These are phyloP conservation scores for Macrobrachium nipponense DNA, from an alignment of 1,140 invertebrate species.

Conservation along the genomic window DNA sequence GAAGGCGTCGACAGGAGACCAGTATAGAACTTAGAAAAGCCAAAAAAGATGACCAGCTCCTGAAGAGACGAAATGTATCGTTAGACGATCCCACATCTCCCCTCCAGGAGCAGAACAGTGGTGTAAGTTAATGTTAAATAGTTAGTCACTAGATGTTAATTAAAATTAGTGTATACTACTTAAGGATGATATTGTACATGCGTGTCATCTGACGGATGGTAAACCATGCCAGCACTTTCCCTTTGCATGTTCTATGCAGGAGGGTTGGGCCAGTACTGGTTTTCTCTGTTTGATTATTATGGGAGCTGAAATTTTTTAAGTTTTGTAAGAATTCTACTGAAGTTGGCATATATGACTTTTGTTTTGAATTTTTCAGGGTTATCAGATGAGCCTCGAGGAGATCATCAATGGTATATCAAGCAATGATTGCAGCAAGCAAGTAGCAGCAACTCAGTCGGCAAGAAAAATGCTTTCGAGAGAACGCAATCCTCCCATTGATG, in stretches of 20 bases:
- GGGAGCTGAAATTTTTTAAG: neutral
- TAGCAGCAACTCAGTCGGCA: slow-evolving; percentile 80
- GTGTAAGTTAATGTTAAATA: slow-evolving; percentile 35
- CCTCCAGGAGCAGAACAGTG: slow-evolving; percentile 67
- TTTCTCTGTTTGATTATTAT: neutral
- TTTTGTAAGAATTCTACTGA: neutral
- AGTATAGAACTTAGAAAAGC: slow-evolving; percentile 92
- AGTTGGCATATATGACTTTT: neutral
- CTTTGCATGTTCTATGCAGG: neutral
- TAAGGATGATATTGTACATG: neutral
- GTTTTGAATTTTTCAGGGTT: slow-evolving; percentile 16
- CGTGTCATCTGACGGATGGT: neutral
- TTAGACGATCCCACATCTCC: slow-evolving; percentile 72
- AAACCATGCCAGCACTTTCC: too few species aligned
- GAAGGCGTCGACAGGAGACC: slow-evolving; percentile 87
- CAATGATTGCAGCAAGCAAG: slow-evolving; percentile 74
- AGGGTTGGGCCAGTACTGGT: neutral
- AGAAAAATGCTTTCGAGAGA: slow-evolving; percentile 93
- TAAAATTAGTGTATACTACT: neutral
- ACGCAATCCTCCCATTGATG: slow-evolving; percentile 93
- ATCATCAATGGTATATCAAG: slow-evolving; percentile 73
- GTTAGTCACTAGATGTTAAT: neutral
- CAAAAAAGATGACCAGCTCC: slow-evolving; percentile 94
- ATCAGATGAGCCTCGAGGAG: slow-evolving; percentile 63
- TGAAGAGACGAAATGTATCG: slow-evolving; percentile 90